Evolutionary conservation across 2,113 vertebrate species (phyloP), one percentile per base, ranked within the genome.

Genomic region (Myotis brandtii): DNA sequence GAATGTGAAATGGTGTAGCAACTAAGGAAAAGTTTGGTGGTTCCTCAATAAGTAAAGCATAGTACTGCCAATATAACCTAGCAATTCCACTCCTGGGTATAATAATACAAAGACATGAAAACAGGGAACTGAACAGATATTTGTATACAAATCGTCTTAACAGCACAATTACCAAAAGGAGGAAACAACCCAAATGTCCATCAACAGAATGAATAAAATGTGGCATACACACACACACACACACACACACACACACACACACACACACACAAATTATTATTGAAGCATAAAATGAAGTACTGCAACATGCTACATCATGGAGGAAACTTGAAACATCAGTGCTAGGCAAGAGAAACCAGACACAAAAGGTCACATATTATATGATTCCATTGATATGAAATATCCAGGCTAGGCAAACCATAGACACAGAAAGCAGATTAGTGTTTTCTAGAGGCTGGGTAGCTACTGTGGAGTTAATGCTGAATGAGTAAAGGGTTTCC

Each of bases 341-440:
- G 32, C 2, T n/a, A 79, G 79, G 48, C n/a, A 18, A 84, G 81
- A 86, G 43, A 90, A 93, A 79, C 13, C 54, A 75, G 16, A 93
- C 4, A 30, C 43, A 70, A 85, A 89, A 86, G 13, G 64, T 37
- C n/a, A 87, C 14, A 75, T 43, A 11, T n/a, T 48, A 48, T 91
- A 69, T 90, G 62, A 88, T 27, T 86, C 43, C n/a, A 87, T 4
- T 75, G 43, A 84, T 75, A 43, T 37, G 20, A 67, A 80, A 80
- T 88, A 91, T n/a, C 9, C 50, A 95, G 23, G 62, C 32, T 23
- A 91, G 34, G 21, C 18, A 93, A 93, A 91, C 84, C 72, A 87
- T 1, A 66, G 17, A 85, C 32, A 80, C 4, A 94, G 23, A 91
- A 86, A 85, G 62, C 6, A 77, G 62, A 77, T 50, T 54, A 37